Conservation (phyloP, 2,888 invertebrate species). For the Minunthozetes semirufus region DNA sequence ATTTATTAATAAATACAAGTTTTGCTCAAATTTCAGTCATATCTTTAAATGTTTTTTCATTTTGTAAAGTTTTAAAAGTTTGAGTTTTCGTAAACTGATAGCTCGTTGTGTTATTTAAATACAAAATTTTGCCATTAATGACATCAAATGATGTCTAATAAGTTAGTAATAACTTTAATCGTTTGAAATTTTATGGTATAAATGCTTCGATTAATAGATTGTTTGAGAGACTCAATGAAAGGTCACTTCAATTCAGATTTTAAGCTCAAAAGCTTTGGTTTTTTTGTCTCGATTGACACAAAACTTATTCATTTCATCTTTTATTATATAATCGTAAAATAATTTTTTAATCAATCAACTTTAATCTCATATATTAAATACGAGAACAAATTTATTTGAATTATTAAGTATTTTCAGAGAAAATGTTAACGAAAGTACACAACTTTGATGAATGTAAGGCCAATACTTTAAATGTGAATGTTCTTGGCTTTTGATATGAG, state of each 20-base stretch:
- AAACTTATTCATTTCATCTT: background rate
- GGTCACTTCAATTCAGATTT: background rate
- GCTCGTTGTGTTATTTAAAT: background rate
- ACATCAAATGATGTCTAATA: conserved; percentile 14
- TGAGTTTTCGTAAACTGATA: too few relatives aligned
- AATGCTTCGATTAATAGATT: too few relatives aligned
- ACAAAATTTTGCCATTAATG: background rate
- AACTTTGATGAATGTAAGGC: background rate
- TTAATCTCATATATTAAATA: background rate
- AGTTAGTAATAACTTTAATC: too few relatives aligned
- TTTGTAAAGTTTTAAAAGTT: too few relatives aligned
- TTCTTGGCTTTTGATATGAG: background rate
- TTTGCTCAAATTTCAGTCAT: too few relatives aligned
- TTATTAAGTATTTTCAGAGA: background rate
- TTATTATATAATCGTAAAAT: background rate
- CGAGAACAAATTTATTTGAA: background rate
- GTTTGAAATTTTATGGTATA: too few relatives aligned
- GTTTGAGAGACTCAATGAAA: too few relatives aligned
- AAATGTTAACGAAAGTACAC: background rate
- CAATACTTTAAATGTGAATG: background rate
- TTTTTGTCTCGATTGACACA: background rate
- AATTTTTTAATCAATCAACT: conserved; percentile 17
- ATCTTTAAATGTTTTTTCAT: too few relatives aligned
- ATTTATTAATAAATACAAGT: too few relatives aligned
- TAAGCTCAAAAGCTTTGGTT: background rate